A percentile compares a stretch with the other conserved stretches of the same genome.
phyloP scores from a whole-genome alignment of 2,113 vertebrate genomes.

The Diphyllodes magnificus region DNA sequence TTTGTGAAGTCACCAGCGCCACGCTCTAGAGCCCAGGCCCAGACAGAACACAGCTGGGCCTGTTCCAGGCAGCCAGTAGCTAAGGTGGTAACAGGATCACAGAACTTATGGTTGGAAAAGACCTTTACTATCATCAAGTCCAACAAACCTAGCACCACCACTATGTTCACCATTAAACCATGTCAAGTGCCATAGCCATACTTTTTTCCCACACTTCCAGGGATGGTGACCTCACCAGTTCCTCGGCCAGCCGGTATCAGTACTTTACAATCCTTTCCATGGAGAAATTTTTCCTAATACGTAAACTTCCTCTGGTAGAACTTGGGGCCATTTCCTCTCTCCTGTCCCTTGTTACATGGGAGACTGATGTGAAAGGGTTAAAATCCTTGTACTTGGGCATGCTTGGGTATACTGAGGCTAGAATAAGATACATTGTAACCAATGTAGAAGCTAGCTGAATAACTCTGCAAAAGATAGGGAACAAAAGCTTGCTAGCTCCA shows the following conservation, averaged over 20 bases:
- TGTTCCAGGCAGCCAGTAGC: not conserved
- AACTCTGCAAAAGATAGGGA: too few species aligned
- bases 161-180: not conserved
- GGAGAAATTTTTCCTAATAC: not conserved
- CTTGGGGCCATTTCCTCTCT: not conserved
- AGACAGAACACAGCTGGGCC: not conserved
- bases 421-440: too few species aligned
- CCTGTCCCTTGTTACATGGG: not conserved
- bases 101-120: not conserved
- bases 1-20: constrained; percentile 5
- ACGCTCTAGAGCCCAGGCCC: not conserved
- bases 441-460: too few species aligned
- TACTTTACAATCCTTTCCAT: not conserved
- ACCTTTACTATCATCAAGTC: not conserved
- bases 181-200: not conserved
- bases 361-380: not conserved
- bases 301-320: not conserved
- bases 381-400: too few species aligned
- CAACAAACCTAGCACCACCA: not conserved
- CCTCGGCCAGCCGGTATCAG: not conserved
- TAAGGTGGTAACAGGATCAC: not conserved
- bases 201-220: not conserved
- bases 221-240: not conserved
- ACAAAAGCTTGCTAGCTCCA: too few species aligned
- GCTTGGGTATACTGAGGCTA: too few species aligned